Conservation (phyloP, 2,797 vertebrate species). For the Rhinichthys osculus region DNA sequence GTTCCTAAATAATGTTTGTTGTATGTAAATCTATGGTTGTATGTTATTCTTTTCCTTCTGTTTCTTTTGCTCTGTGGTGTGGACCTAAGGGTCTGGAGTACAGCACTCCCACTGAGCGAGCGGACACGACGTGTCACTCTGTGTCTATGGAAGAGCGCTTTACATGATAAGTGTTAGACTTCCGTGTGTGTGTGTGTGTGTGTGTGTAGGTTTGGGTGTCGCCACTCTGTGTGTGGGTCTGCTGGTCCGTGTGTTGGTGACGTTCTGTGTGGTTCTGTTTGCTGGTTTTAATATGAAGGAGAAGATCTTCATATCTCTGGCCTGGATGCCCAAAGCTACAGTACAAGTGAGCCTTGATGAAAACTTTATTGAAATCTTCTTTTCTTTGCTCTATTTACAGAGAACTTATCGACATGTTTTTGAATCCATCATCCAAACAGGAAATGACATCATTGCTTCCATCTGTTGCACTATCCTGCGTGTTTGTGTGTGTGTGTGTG, state of each 20-base stretch:
- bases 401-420: not conserved
- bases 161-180: no score
- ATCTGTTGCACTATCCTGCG: slow-evolving; percentile 14
- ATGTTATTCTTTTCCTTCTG: no score
- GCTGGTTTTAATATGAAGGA: slow-evolving; percentile 92
- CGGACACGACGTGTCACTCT: no score
- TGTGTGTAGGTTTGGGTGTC: slow-evolving; percentile 79
- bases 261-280: slow-evolving; percentile 85
- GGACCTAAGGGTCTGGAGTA: no score
- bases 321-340: slow-evolving; percentile 97
- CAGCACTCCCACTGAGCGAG: no score
- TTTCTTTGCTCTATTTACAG: not conserved
- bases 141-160: no score
- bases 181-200: not conserved
- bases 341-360: slow-evolving; percentile 79
- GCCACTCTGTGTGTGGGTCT: slow-evolving; percentile 82
- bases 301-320: slow-evolving; percentile 90
- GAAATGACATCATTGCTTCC: not conserved
- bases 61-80: no score
- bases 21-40: no score
- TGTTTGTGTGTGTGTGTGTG: slow-evolving; percentile 54
- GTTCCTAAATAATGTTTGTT: no score
- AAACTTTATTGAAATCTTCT: not conserved
- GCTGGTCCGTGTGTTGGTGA: slow-evolving; percentile 80
- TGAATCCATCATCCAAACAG: not conserved